Evolutionary conservation across 2,797 vertebrate genomes (phyloP).

Genomic region (Sebastes miniatus): DNA sequence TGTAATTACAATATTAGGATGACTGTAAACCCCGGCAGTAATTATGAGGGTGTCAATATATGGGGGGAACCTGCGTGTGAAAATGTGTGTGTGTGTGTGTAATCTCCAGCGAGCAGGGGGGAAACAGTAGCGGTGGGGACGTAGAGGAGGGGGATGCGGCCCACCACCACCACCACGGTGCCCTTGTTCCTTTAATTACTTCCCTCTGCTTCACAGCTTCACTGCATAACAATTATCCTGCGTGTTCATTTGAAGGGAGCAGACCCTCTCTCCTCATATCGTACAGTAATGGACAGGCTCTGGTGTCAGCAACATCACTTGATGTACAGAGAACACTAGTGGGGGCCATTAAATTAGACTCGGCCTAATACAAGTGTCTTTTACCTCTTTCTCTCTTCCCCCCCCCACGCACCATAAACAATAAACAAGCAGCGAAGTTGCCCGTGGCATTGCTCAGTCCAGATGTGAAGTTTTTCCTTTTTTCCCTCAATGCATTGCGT

Average conservation of each 20-base stretch:
- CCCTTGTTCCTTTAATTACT: conserved; percentile 82
- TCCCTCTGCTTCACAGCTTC: conserved; percentile 77
- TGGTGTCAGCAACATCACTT: conserved; percentile 63
- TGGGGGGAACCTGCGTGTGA: conserved; percentile 5
- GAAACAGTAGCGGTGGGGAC: conserved; percentile 17
- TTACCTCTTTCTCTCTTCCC: background rate
- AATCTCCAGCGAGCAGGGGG: conserved; percentile 50
- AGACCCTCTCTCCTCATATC: conserved; percentile 44
- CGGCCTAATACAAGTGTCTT: conserved; percentile 31
- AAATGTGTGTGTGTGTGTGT: conserved; percentile 21
- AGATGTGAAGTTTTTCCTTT: conserved; percentile 4
- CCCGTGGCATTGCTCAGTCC: background rate
- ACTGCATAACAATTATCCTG: conserved; percentile 79
- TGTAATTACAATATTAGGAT: conserved; percentile 61
- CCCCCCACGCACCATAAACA: conserved; percentile 14
- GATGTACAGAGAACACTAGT: conserved; percentile 44
- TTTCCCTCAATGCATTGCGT: background rate
- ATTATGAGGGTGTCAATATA: conserved; percentile 49
- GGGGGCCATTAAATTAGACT: conserved; percentile 50
- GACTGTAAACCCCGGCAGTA: conserved; percentile 53
- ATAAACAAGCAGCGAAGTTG: conserved; percentile 19
- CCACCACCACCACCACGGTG: conserved; percentile 46
- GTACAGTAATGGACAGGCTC: conserved; percentile 44
- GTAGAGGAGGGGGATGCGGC: conserved; percentile 44
- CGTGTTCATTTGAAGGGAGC: conserved; percentile 66